Conservation (phyloP, 2,888 invertebrate species). For the Spialia ferax region DNA sequence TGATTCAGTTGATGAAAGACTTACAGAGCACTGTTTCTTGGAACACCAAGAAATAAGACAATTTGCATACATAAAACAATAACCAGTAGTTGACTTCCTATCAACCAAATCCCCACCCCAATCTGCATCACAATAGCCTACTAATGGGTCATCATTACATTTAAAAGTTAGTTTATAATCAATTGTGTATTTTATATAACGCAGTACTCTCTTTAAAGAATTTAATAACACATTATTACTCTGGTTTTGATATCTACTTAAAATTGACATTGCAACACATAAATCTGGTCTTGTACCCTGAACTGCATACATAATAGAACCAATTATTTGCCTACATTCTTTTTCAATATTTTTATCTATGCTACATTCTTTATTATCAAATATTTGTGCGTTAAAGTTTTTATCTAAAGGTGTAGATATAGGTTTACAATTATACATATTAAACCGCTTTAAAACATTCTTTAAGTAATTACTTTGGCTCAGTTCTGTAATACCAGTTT, state of each 20-base stretch:
- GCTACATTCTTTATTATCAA: slow-evolving; percentile 15
- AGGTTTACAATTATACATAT: slow-evolving; percentile 43
- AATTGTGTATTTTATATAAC: slow-evolving; percentile 33
- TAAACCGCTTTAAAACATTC: slow-evolving; percentile 40
- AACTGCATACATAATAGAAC: slow-evolving; percentile 45
- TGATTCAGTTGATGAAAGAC: slow-evolving; percentile 37
- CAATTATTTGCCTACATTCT: slow-evolving; percentile 45
- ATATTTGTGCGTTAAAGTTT: slow-evolving; percentile 44
- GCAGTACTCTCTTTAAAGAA: slow-evolving; percentile 40
- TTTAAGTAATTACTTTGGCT: slow-evolving; percentile 40
- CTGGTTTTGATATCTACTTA: slow-evolving; percentile 43
- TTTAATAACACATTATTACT: slow-evolving; percentile 36
- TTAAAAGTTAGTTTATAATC: slow-evolving; percentile 37
- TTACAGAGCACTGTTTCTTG: slow-evolving; percentile 49
- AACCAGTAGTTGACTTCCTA: slow-evolving; percentile 45
- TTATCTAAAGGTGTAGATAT: slow-evolving; percentile 44
- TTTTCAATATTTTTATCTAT: slow-evolving; percentile 42
- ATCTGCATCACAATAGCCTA: slow-evolving; percentile 36
- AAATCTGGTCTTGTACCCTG: slow-evolving; percentile 47
- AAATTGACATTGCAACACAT: slow-evolving; percentile 39
- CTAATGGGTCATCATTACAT: slow-evolving; percentile 10
- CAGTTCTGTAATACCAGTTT: slow-evolving; percentile 38
- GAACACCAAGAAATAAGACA: slow-evolving; percentile 54
- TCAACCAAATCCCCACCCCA: slow-evolving; percentile 37
- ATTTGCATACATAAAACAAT: slow-evolving; percentile 48